phyloP scores from a whole-genome alignment of 2,888 invertebrate genomes.

The Diadegma fenestrale region DNA sequence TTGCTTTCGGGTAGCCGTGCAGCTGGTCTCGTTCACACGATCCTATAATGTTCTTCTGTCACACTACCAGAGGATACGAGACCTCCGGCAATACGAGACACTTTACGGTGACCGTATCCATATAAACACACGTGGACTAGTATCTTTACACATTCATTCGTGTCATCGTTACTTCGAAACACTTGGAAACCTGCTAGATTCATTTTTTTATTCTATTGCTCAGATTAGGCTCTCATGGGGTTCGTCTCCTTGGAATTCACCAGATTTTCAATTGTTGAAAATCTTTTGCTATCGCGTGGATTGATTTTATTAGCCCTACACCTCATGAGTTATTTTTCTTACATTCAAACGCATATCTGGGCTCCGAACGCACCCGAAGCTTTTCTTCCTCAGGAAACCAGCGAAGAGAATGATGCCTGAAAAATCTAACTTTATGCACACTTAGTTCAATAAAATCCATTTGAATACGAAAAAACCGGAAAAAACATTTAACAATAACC shows the following conservation, averaged over 20 bases:
- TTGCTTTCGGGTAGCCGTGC: conserved; percentile 31
- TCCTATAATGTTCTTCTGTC: conserved; percentile 45
- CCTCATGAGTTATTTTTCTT: too few relatives aligned
- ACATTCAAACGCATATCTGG: too few relatives aligned
- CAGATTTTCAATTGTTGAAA: not conserved
- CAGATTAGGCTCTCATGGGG: not conserved
- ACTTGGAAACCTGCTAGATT: not conserved
- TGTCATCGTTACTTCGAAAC: not conserved
- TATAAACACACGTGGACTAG: conserved; percentile 39
- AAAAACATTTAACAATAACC: too few relatives aligned
- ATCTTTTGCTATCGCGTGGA: too few relatives aligned
- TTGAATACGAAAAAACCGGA: too few relatives aligned
- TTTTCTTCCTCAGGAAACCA: too few relatives aligned
- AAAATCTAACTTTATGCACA: too few relatives aligned
- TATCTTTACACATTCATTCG: not conserved
- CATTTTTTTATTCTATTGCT: not conserved
- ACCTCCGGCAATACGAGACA: conserved; percentile 62
- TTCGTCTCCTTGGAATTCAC: not conserved
- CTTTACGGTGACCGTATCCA: conserved; percentile 50
- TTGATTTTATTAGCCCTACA: too few relatives aligned
- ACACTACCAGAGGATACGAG: conserved; percentile 35
- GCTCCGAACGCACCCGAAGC: too few relatives aligned
- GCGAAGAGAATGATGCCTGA: too few relatives aligned
- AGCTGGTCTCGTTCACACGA: conserved; percentile 70
- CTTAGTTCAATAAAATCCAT: too few relatives aligned